Base-by-base conservation (phyloP, 2,113 vertebrate genomes). In the Cygnus buccinator region DNA sequence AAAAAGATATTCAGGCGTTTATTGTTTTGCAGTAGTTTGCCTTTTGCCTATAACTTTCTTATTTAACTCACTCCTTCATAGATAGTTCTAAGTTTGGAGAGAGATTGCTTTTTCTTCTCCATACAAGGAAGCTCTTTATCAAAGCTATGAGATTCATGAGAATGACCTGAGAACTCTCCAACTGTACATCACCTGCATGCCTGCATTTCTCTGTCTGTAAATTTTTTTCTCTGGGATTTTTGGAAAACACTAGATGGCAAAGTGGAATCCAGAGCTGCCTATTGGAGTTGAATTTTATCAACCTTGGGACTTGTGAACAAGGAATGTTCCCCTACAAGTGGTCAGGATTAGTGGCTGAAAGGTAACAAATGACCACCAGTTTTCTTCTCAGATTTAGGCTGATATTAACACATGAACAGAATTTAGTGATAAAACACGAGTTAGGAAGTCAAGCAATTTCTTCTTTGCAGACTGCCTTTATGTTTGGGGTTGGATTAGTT, bases 241-340 rank as follows among this genome's bases (percentile, higher is more conserved):
- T 63, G 8, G 8, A 43, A 90, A 72, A 29, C 8, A 11, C 12
- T 33, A 2, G 9, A 6, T 87, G 31, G 31, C 48, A 39, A 87
- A 57, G 6, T 7, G 11, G 29, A 68, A 57, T 28, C 18, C 31
- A 80, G 44, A 89, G 4, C 6, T 77, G 3, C 2, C 16, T 76
- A 83, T 62, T 81, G 28, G 71, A 77, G 17, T 7, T 50, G 25
- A 81, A 29, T 80, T 74, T 58, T 9, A 39, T 80, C 35, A 75
- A 3, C 29, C 8, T 37, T 33, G 18, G 9, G 57, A 37, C 7
- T 4, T 54, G 17, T 62, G 33, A 58, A 75, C 12, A 39, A 39
- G 11, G 13, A 66, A 63, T 37, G 10, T 14, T 52, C 15, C 20
- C 11, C 4, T 39, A 15, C 3, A 12, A 0, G 1, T 63, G 6